Evolutionary conservation across 2,888 invertebrate genomes (phyloP).

Genomic region (Automeris io): DNA sequence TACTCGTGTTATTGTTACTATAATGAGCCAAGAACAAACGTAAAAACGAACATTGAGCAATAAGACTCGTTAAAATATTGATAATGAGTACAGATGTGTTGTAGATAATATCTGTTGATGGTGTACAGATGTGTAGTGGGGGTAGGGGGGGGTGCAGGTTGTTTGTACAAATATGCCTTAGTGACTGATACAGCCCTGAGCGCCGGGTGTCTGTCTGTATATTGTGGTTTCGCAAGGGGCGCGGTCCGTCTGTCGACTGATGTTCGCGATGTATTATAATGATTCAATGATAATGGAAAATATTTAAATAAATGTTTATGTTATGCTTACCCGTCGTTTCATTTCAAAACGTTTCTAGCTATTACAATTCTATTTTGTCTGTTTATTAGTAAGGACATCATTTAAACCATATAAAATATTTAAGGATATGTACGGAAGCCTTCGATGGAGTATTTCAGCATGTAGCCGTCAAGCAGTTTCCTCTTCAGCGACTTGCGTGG

Average conservation of each 20-base stretch:
- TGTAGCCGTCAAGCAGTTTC: background rate
- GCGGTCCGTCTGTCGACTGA: background rate
- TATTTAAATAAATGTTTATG: constrained; percentile 72
- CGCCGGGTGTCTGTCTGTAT: constrained; percentile 32
- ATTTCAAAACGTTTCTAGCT: background rate
- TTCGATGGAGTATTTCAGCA: constrained; percentile 8
- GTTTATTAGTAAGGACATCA: no score
- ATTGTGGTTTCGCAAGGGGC: constrained; percentile 23
- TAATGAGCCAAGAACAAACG: no score
- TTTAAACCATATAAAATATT: no score
- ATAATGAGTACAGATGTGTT: no score
- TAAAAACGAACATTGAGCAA: no score
- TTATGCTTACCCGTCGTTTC: constrained; percentile 55
- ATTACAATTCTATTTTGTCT: no score
- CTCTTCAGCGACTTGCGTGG: background rate
- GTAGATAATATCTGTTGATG: no score
- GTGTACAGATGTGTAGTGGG: constrained; percentile 24
- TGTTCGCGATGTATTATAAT: constrained; percentile 58
- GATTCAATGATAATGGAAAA: constrained; percentile 53
- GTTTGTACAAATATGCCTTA: constrained; percentile 52
- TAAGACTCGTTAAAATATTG: no score
- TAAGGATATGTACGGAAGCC: background rate
- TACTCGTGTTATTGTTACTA: constrained; percentile 7
- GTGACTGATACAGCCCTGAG: constrained; percentile 15
- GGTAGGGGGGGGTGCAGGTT: constrained; percentile 20